A percentile compares a stretch with the other conserved stretches of the same genome.
Conservation (phyloP, 2,888 invertebrate genomes). For the Glaucopsyche alexis region DNA sequence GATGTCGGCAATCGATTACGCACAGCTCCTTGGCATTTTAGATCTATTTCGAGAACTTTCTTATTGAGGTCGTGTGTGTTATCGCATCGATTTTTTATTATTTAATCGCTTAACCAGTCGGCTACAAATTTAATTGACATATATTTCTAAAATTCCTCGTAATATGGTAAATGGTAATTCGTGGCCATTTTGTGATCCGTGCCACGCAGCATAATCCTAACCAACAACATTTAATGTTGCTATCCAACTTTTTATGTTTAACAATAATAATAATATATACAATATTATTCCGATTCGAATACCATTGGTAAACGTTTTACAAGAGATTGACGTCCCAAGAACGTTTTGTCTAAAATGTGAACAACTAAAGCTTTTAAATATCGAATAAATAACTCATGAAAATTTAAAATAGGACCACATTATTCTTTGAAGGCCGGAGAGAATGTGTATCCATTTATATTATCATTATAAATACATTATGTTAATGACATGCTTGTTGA, state of each 20-base stretch:
- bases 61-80: conserved; percentile 1
- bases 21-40: conserved; percentile 7
- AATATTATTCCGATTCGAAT: neutral
- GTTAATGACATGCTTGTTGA: conserved; percentile 7
- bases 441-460: conserved; percentile 8
- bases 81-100: neutral
- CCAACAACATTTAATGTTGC: too few species aligned
- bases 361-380: conserved; percentile 11
- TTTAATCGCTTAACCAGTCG: neutral
- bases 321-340: conserved; percentile 3
- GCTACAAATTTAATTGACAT: too few species aligned
- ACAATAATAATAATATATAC: too few species aligned
- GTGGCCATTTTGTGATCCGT: too few species aligned
- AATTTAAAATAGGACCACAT: conserved; percentile 10
- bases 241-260: too few species aligned
- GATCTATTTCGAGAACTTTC: conserved; percentile 16
- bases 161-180: too few species aligned
- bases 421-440: conserved; percentile 6
- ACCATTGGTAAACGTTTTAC: neutral
- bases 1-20: conserved; percentile 5
- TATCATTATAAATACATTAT: conserved; percentile 25
- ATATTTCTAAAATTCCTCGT: too few species aligned
- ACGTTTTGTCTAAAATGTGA: conserved; percentile 1
- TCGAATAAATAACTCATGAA: conserved; percentile 22
- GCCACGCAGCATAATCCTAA: too few species aligned